Conservation (phyloP, 2,113 vertebrate species). For the Laticauda laticaudata region DNA sequence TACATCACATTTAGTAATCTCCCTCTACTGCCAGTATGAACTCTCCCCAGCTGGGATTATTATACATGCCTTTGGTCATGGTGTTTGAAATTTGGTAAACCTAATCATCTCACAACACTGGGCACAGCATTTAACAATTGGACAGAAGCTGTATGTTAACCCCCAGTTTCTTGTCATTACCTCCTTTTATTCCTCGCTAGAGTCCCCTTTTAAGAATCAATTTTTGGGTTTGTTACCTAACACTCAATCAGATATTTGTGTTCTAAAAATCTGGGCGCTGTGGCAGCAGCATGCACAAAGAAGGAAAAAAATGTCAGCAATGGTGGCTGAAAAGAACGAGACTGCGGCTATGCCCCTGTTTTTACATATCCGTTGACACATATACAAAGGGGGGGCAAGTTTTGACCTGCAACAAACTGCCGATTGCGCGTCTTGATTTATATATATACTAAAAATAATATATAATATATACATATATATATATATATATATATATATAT, state of each 20-base stretch:
- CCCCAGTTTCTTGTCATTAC: background rate
- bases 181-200: background rate
- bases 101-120: background rate
- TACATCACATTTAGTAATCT: background rate
- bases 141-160: background rate
- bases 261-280: background rate
- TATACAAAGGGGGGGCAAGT: background rate
- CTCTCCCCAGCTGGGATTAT: background rate
- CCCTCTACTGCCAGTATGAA: background rate
- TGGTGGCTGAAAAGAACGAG: background rate
- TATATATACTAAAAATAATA: no score
- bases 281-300: background rate
- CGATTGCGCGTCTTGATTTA: background rate
- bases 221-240: background rate
- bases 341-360: background rate
- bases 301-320: background rate
- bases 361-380: background rate
- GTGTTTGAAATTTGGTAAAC: background rate
- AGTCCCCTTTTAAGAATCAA: background rate
- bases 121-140: background rate
- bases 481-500: no score
- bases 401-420: background rate
- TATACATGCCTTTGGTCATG: background rate
- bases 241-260: background rate
- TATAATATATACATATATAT: no score